Conservation (phyloP, 2,888 invertebrate species). For the Linnaemya tessellans region DNA sequence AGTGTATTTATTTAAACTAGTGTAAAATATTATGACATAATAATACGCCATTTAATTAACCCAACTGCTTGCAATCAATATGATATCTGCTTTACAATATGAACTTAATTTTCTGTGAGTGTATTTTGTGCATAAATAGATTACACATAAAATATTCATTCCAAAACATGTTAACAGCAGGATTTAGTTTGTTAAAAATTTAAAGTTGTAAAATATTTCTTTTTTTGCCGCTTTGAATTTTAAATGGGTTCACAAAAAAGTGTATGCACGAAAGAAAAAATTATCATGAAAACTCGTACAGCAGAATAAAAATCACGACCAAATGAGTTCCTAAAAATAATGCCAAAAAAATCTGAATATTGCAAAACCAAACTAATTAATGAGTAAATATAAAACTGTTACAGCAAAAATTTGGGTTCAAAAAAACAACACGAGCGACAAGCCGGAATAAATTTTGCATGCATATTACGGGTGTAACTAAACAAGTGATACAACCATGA, state of each 20-base stretch:
- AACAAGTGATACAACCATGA: background rate
- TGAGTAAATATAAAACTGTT: constrained; percentile 42
- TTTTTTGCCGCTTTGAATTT: constrained; percentile 42
- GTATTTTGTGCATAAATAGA: constrained; percentile 5
- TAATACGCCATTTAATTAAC: too few relatives aligned
- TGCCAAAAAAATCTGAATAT: constrained; percentile 42
- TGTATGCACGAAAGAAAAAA: constrained; percentile 11
- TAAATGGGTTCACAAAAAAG: constrained; percentile 44
- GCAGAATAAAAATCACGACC: constrained; percentile 43
- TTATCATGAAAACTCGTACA: constrained; percentile 26
- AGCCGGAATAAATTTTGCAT: background rate
- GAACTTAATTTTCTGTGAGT: background rate
- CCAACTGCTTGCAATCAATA: too few relatives aligned
- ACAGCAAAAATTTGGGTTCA: constrained; percentile 2
- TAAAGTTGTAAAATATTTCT: constrained; percentile 21
- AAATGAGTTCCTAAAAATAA: constrained; percentile 19
- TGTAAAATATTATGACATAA: too few relatives aligned
- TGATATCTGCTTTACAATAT: background rate
- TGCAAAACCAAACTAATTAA: constrained; percentile 58
- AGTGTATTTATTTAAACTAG: too few relatives aligned
- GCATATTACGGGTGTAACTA: background rate
- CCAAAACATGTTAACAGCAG: constrained; percentile 41
- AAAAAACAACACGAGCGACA: background rate
- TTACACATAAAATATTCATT: constrained; percentile 35
- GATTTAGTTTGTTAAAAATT: constrained; percentile 40